phyloP scores from a whole-genome alignment of 1,140 invertebrate genomes.

The Diprion similis region DNA sequence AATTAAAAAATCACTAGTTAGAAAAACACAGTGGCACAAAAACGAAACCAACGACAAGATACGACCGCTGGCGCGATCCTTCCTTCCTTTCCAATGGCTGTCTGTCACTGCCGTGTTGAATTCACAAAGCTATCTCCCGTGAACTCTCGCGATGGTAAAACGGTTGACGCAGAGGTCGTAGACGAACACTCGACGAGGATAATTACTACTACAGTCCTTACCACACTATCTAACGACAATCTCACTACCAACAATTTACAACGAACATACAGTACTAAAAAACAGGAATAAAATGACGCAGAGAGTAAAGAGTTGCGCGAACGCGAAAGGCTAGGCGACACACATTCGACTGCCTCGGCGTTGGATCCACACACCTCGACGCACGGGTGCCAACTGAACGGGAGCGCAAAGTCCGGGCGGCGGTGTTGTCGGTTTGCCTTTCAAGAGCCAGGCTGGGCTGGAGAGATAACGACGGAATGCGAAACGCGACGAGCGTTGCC shows the following conservation, averaged over 20 bases:
- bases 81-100: constrained; percentile 24
- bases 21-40: constrained; percentile 15
- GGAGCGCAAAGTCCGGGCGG: constrained; percentile 8
- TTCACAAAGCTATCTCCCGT: background rate
- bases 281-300: background rate
- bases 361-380: constrained; percentile 24
- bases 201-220: no score
- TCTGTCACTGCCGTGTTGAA: constrained; percentile 21
- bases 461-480: constrained; percentile 19
- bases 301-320: background rate
- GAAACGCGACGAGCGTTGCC: constrained; percentile 19
- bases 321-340: constrained; percentile 33
- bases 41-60: background rate
- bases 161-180: no score
- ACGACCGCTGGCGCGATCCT: constrained; percentile 9
- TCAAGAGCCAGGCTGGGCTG: background rate
- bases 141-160: background rate
- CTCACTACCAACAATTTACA: background rate
- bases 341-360: constrained; percentile 39
- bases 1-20: background rate
- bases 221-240: background rate
- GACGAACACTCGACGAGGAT: no score
- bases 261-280: background rate
- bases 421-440: background rate
- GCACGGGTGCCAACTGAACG: constrained; percentile 17